Conservation (phyloP, 2,888 invertebrate genomes). For the Pseudoips prasinana region DNA sequence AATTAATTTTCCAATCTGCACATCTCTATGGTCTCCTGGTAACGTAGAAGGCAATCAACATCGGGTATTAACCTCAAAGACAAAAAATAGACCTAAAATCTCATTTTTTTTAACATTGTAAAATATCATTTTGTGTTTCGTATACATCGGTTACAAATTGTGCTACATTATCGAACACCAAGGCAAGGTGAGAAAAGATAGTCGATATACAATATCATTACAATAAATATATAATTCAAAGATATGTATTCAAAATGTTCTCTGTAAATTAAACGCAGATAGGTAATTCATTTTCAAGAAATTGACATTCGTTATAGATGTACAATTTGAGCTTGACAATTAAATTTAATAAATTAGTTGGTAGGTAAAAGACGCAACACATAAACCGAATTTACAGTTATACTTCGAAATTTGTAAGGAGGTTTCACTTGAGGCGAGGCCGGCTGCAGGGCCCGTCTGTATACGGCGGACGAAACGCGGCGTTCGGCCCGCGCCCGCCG, state of each 20-base stretch:
- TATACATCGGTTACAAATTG: conserved; percentile 81
- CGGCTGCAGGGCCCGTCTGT: conserved; percentile 19
- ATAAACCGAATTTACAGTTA: conserved; percentile 45
- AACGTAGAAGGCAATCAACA: conserved; percentile 69
- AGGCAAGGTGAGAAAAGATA: conserved; percentile 76
- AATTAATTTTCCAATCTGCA: conserved; percentile 34
- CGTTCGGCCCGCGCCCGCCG: conserved; percentile 10
- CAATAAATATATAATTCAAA: conserved; percentile 72
- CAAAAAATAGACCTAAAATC: conserved; percentile 78
- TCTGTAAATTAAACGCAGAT: conserved; percentile 73
- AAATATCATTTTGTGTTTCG: conserved; percentile 76
- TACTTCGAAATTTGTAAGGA: conserved; percentile 27
- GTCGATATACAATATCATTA: conserved; percentile 56
- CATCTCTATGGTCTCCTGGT: conserved; percentile 63
- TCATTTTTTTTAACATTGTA: conserved; percentile 75
- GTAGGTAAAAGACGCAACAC: conserved; percentile 60
- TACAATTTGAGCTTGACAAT: conserved; percentile 65
- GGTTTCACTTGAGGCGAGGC: conserved; percentile 16
- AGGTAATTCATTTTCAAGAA: conserved; percentile 39
- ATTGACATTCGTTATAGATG: conserved; percentile 72
- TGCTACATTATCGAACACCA: conserved; percentile 78
- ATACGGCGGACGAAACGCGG: conserved; percentile 9
- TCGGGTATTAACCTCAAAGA: conserved; percentile 61
- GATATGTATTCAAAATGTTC: conserved; percentile 68
- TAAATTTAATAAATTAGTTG: conserved; percentile 48